Evolutionary conservation across 2,888 invertebrate species (phyloP).

Genomic region (Chorisops tibialis): DNA sequence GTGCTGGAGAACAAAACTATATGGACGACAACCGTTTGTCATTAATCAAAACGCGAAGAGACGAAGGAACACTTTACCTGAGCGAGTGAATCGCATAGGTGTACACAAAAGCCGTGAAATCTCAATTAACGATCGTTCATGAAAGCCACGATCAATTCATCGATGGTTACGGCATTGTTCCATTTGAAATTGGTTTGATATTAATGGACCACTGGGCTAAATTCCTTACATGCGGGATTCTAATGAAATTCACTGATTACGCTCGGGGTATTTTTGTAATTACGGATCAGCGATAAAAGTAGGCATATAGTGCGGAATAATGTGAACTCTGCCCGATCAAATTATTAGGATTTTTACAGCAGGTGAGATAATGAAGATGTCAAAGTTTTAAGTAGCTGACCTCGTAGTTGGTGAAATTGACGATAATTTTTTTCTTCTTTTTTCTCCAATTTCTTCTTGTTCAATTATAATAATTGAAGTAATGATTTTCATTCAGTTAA

Average conservation of each 20-base stretch:
- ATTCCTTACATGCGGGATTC: neutral
- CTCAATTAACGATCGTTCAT: conserved; percentile 31
- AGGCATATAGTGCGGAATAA: neutral
- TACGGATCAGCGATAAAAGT: neutral
- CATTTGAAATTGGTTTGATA: conserved; percentile 33
- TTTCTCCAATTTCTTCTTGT: too few relatives aligned
- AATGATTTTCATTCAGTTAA: too few relatives aligned
- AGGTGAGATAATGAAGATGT: conserved; percentile 21
- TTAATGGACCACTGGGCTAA: conserved; percentile 28
- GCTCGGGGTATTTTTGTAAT: conserved; percentile 10
- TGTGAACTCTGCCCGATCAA: conserved; percentile 4
- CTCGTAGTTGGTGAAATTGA: too few relatives aligned
- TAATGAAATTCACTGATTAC: conserved; percentile 20
- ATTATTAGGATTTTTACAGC: neutral
- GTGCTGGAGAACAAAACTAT: conserved; percentile 9
- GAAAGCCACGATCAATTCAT: conserved; percentile 24
- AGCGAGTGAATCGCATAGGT: neutral
- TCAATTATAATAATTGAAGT: too few relatives aligned
- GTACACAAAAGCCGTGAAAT: conserved; percentile 32
- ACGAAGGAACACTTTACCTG: conserved; percentile 1
- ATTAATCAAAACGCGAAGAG: conserved; percentile 32
- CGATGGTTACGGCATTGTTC: conserved; percentile 27
- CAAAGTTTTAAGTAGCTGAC: conserved; percentile 24
- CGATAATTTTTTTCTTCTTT: too few relatives aligned
- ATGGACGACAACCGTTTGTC: conserved; percentile 26